Percentiles rank a stretch among this genome's conserved stretches.
phyloP scores from a whole-genome alignment of 2,797 vertebrate species.

The Lacerta bilineata region DNA sequence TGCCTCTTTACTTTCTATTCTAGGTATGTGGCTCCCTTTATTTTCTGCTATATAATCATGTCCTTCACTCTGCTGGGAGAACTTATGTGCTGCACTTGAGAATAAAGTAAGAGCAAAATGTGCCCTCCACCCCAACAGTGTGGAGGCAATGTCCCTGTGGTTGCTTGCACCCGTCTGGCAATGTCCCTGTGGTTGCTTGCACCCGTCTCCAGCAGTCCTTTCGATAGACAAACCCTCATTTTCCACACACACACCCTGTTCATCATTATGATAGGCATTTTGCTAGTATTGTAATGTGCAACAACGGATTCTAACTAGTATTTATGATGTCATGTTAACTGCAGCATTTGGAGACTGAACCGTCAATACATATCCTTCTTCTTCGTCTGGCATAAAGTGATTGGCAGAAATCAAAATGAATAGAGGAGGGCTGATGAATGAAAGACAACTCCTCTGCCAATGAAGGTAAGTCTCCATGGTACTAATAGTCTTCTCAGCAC shows the following conservation, averaged over 20 bases:
- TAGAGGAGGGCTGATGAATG: background rate
- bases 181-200: background rate
- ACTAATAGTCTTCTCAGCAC: background rate
- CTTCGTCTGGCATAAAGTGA: background rate
- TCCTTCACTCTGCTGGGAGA: background rate
- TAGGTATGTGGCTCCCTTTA: background rate
- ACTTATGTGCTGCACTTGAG: too few species aligned
- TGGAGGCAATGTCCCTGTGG: too few species aligned
- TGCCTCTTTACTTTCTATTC: background rate
- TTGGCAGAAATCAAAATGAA: background rate
- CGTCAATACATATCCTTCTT: background rate
- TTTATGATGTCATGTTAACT: background rate
- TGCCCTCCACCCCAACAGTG: background rate
- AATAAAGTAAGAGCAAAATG: background rate
- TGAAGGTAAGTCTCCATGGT: background rate
- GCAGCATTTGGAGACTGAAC: background rate
- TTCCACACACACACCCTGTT: background rate
- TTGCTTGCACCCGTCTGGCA: background rate
- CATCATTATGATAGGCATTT: background rate
- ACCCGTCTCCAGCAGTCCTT: background rate
- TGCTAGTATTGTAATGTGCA: background rate
- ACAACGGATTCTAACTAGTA: background rate
- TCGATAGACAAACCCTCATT: background rate
- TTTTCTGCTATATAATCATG: background rate
- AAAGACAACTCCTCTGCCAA: conserved; percentile 2